These are phyloP conservation scores for Girardinichthys multiradiatus DNA, from an alignment of 2,113 vertebrate genomes.

Conservation along the genomic window DNA sequence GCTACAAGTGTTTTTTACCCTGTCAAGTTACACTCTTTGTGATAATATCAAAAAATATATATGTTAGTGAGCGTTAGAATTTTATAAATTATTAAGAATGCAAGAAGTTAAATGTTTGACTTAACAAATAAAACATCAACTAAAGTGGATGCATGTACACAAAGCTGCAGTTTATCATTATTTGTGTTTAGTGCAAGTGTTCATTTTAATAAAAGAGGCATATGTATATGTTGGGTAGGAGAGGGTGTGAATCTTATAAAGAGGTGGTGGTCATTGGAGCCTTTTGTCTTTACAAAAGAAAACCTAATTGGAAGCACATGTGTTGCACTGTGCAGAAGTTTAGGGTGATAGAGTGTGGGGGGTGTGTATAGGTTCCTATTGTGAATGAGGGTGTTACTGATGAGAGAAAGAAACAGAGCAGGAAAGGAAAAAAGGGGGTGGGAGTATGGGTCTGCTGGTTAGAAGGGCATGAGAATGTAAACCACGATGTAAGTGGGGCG, in stretches of 20 bases:
- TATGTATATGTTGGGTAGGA: neutral
- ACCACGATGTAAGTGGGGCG: constrained; percentile 71
- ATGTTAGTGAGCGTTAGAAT: neutral
- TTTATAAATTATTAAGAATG: neutral
- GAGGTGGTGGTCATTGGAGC: constrained; percentile 47
- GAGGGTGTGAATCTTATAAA: constrained; percentile 56
- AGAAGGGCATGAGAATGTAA: constrained; percentile 80
- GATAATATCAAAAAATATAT: neutral
- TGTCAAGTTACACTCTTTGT: neutral
- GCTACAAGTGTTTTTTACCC: neutral
- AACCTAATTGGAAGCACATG: constrained; percentile 79
- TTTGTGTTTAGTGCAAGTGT: constrained; percentile 34
- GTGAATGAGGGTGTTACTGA: constrained; percentile 72
- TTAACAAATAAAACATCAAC: neutral
- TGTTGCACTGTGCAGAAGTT: constrained; percentile 63
- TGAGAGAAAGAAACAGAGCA: constrained; percentile 56
- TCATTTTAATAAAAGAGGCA: constrained; percentile 60
- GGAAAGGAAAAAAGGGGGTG: constrained; percentile 29
- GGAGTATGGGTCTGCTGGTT: constrained; percentile 51
- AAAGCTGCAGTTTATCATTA: constrained; percentile 8
- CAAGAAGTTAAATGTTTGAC: neutral
- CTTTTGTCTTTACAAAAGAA: constrained; percentile 64
- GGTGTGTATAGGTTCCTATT: constrained; percentile 49
- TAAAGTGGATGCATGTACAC: neutral
- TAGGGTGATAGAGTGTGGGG: constrained; percentile 15